Base-by-base conservation (phyloP, 2,797 vertebrate species). In the Netta rufina region DNA sequence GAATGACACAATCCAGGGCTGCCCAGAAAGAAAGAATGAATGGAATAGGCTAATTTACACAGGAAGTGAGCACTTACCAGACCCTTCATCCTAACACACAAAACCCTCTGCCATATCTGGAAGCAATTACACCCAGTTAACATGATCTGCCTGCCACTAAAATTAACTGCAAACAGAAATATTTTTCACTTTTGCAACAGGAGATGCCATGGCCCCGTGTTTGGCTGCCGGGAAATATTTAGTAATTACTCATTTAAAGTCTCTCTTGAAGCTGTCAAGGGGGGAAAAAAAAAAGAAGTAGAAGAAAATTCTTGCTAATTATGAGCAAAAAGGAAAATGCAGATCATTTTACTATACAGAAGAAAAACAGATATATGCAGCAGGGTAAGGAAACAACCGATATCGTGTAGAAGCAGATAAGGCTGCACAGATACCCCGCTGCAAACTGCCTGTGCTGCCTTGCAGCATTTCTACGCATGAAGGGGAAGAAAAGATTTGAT, bases 111-210 rank as follows among this genome's bases (percentile, higher is more conserved):
- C 97, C 98, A 97, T 98, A 98, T 99, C 99, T 99, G 99, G 99
- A 99, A 99, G 98, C 98, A 98, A 99, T 99, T 99, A 98, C 96
- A 97, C 97, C 98, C 98, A 95, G 98, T 99, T 99, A 99, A 99
- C 98, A 98, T 99, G 99, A 99, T 99, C 99, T 97, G 98, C 98
- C 97, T 97, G 98, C 98, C 98, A 98, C 98, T 98, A 98, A 98
- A 98, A 98, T 99, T 99, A 99, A 98, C 98, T 98, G 98, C 98
- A 97, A 98, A 98, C 98, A 98, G 98, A 98, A 98, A 98, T 98
- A 98, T 98, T 98, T 98, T 98, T 98, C 98, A 98, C 96, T 97
- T 98, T 98, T 98, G 98, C 97, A 97, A 98, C 97, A 97, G 93
- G 98, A 97, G 97, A 98, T 98, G 96, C 97, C 91, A 95, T 97